Evolutionary conservation across 2,113 vertebrate genomes (phyloP), one percentile per base, ranked within the genome.

Genomic region (Plecturocebus donacophilus): DNA sequence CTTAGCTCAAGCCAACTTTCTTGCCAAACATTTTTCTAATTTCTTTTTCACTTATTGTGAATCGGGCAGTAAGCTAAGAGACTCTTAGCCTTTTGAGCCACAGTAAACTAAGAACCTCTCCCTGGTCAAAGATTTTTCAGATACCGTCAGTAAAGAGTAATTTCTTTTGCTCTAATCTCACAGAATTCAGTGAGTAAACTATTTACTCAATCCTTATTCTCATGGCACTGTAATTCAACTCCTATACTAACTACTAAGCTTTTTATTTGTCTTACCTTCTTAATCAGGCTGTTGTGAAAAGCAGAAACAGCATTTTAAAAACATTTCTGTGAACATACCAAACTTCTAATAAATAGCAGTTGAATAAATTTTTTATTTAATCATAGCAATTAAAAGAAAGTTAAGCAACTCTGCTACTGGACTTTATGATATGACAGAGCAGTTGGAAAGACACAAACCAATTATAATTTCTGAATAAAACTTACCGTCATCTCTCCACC

Each of bases 401-500:
- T 70, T 87, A 87, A 90, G 35, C 81, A 10, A 66, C 17, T 71
- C 10, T 93, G 25, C 35, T 85, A 54, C 21, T 86, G n/a, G 27
- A 91, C 47, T 96, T 96, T 89, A 94, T 81, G 5, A 68, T 54
- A 77, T 20, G 56, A 17, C 17, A 90, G 68, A 90, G 38, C 73
- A 88, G 23, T 25, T 75, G 8, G 5, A 84, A 86, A 95, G n/a
- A 64, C 23, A 95, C 1, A 84, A 92, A 85, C 9, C 7, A 97
- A 17, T 91, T 81, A 56, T 1, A 95, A 92, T 91, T 81, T 95
- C 76, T 97, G 35, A 97, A 85, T 79, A 54, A 95, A 94, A 98
- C 98, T 98, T 98, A 99, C 99, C 73, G 99, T 99, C 99, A 99
- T 99, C 97, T 99, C 99, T 97, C 99, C 99, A 90, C 99, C 99